Evolutionary conservation across 2,797 vertebrate species (phyloP), one percentile per base, ranked within the genome.

Genomic region (Trichosurus vulpecula): DNA sequence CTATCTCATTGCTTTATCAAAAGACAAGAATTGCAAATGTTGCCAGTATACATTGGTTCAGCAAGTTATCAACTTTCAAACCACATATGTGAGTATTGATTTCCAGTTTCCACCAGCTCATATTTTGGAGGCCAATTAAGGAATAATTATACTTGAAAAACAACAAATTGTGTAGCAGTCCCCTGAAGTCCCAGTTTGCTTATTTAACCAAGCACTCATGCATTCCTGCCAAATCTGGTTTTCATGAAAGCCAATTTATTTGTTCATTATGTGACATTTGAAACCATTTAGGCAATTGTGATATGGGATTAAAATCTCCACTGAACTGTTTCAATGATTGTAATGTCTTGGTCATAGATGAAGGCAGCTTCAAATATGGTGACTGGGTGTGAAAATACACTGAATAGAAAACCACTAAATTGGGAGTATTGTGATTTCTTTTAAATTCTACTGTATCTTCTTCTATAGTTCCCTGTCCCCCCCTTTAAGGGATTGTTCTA

Each of bases 201-300:
- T 98, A 97, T 98, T 98, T 98, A 98, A 98, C 93, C 96, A 98
- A 96, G 95, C 97, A 96, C 96, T 97, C 94, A 95, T 94, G 92
- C 94, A 97, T 98, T 98, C 95, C 95, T 98, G 94, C 95, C 97
- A 97, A 98, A 98, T 98, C 93, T 98, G 97, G 93, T 98, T 98
- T 97, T 98, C 96, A 97, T 98, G 96, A 98, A 98, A 98, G 94
- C 96, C 94, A 95, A 97, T 98, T 98, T 98, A 98, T 98, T 98
- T 98, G 97, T 98, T 98, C 98, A 98, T 97, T 98, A 98, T 94
- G 96, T 98, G 98, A 97, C 96, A 98, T 97, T 98, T 97, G 96
- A 98, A 98, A 98, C 98, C 96, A 93, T 98, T 99, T 98, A 98
- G 97, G 97, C 94, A 97, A 96, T 97, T 98, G 94, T 95, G 95